Evolutionary conservation across 1,140 invertebrate species (phyloP).

Genomic region (Drosophila bifasciata): DNA sequence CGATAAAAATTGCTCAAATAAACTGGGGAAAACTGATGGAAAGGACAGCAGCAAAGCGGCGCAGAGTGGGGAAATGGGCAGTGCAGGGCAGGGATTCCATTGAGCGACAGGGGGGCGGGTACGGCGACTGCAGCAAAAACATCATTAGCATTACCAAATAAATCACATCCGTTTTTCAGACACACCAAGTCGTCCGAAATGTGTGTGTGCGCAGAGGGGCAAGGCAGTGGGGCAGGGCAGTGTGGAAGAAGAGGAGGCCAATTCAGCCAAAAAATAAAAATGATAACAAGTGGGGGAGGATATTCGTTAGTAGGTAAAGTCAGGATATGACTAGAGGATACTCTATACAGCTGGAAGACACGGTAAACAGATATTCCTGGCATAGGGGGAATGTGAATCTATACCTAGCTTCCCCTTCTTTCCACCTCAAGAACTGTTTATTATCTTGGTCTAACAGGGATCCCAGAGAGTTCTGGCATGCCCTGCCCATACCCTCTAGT

Average conservation of each 20-base stretch:
- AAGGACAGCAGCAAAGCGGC: conserved; percentile 24
- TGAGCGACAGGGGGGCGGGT: conserved; percentile 34
- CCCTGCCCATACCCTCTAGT: conserved; percentile 45
- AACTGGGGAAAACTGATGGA: conserved; percentile 59
- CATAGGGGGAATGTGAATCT: no score
- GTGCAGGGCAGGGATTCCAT: background rate
- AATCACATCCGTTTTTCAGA: conserved; percentile 82
- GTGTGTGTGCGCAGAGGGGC: conserved; percentile 19
- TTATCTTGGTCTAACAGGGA: conserved; percentile 15
- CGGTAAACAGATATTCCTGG: background rate
- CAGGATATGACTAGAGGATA: conserved; percentile 22
- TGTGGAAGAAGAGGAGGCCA: conserved; percentile 14
- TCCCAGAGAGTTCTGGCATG: conserved; percentile 9
- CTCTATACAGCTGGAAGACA: background rate
- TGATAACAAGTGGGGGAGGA: conserved; percentile 46
- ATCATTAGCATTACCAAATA: conserved; percentile 83
- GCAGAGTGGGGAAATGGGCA: background rate
- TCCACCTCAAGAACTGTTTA: conserved; percentile 25
- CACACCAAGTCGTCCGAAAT: conserved; percentile 53
- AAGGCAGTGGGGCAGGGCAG: background rate
- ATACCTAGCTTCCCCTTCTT: background rate
- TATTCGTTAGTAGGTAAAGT: background rate
- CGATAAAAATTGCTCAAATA: conserved; percentile 82
- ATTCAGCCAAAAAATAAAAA: conserved; percentile 56
- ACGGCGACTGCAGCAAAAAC: conserved; percentile 70